Conservation (phyloP, 2,113 vertebrate species). For the Varanus salvator region DNA sequence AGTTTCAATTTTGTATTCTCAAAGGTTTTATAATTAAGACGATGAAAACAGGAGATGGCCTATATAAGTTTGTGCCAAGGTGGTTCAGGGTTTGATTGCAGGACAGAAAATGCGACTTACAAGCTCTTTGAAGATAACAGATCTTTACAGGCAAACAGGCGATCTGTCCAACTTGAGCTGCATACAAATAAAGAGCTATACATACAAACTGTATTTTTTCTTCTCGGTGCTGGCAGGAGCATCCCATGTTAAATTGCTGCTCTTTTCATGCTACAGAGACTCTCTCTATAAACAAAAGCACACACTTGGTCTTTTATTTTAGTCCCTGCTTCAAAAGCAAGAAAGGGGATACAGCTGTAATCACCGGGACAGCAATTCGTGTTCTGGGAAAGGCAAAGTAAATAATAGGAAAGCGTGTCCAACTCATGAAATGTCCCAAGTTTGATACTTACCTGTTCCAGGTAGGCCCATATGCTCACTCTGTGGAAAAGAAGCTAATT, state of each 20-base stretch:
- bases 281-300: not conserved
- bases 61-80: constrained; percentile 1
- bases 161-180: constrained; percentile 8
- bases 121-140: constrained; percentile 17
- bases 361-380: constrained; percentile 13
- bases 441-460: not conserved
- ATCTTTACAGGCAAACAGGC: not conserved
- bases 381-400: not conserved
- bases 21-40: not conserved
- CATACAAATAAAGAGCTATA: constrained; percentile 11
- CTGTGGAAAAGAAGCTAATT: not conserved
- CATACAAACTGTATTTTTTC: not conserved
- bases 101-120: not conserved
- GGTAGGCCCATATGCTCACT: not conserved
- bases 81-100: not conserved
- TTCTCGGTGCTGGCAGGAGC: constrained; percentile 25
- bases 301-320: constrained; percentile 28
- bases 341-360: constrained; percentile 35
- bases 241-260: constrained; percentile 26
- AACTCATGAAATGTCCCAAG: not conserved
- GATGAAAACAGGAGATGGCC: not conserved
- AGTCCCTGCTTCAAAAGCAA: constrained; percentile 28
- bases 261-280: constrained; percentile 21
- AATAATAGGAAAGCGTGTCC: constrained; percentile 25
- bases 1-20: not conserved